Evolutionary conservation across 2,797 vertebrate genomes (phyloP).

Genomic region (Phaenicophaeus curvirostris): DNA sequence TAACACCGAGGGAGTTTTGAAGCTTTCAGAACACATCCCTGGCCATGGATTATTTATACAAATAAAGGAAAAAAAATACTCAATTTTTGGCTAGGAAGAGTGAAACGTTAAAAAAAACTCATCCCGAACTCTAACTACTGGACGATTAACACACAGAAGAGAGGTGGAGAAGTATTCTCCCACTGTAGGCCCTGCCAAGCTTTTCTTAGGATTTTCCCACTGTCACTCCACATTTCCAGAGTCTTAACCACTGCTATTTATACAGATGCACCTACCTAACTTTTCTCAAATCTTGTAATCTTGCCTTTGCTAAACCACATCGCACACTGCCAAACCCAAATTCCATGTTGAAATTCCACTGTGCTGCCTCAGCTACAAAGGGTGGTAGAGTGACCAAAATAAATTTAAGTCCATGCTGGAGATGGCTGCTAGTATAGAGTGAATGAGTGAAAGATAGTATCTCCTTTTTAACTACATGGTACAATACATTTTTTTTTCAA

Average conservation of each 20-base stretch:
- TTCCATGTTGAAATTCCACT: not conserved
- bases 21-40: not conserved
- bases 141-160: not conserved
- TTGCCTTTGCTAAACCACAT: not conserved
- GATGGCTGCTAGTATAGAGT: not conserved
- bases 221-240: not conserved
- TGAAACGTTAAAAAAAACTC: not conserved
- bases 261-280: not conserved
- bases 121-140: not conserved
- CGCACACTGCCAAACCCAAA: not conserved
- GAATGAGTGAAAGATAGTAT: not conserved
- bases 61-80: not conserved
- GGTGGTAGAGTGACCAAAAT: not conserved
- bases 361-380: not conserved
- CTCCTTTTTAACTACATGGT: not conserved
- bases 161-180: not conserved
- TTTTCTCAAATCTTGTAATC: not conserved
- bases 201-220: not conserved
- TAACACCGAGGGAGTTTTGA: not conserved
- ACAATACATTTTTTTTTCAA: not conserved
- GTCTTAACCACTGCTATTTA: not conserved
- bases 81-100: not conserved
- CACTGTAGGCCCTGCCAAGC: not conserved
- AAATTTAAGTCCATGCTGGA: not conserved
- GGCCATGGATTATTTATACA: not conserved